Conservation (phyloP, 2,797 vertebrate genomes). For the Sebastes oblongus region DNA sequence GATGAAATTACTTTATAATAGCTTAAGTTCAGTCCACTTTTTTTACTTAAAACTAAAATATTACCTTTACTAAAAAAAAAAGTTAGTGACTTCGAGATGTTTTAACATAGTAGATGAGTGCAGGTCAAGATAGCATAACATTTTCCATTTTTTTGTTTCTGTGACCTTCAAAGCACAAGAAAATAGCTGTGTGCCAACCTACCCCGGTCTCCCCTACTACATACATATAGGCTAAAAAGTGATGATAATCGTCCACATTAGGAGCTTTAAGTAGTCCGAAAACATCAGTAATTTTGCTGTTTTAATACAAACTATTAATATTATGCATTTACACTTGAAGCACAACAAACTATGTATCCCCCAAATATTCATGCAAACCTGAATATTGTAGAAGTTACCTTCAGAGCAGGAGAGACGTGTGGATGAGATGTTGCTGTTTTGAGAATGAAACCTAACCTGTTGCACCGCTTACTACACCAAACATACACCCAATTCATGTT, state of each 20-base stretch:
- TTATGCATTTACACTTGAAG: neutral
- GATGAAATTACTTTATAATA: too few species aligned
- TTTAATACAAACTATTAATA: neutral
- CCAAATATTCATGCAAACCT: neutral
- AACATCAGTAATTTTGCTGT: neutral
- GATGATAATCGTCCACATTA: neutral
- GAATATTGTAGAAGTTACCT: constrained; percentile 27
- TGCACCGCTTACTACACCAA: constrained; percentile 56
- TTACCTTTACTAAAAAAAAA: too few species aligned
- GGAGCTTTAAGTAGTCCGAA: neutral
- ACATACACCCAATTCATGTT: too few species aligned
- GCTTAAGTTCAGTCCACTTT: too few species aligned
- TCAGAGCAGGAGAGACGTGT: constrained; percentile 36
- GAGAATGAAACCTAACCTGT: neutral
- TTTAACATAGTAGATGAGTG: too few species aligned
- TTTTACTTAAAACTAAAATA: too few species aligned
- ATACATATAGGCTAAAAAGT: neutral
- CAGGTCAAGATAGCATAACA: too few species aligned
- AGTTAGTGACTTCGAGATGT: too few species aligned
- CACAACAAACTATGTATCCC: neutral
- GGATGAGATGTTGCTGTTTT: constrained; percentile 41
- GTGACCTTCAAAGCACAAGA: too few species aligned
- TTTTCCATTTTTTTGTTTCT: too few species aligned
- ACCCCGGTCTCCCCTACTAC: neutral
- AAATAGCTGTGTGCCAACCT: too few species aligned